phyloP scores from a whole-genome alignment of 2,113 vertebrate species.

The Alaudala cheleensis region DNA sequence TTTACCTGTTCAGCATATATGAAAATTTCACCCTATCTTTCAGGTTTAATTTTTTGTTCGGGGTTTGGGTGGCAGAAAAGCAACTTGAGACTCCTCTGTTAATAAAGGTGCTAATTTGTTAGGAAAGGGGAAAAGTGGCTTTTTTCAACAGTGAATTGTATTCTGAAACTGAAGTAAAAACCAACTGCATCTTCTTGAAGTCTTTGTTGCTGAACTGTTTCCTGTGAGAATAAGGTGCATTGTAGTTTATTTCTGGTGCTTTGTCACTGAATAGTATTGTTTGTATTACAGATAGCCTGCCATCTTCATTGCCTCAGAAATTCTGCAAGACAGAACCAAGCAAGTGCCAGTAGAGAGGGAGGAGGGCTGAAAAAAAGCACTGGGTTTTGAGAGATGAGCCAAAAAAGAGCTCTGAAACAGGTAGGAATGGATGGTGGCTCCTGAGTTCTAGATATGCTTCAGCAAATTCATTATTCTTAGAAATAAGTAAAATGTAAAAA shows the following conservation, averaged over 20 bases:
- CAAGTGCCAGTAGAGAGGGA: background rate
- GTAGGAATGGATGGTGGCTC: background rate
- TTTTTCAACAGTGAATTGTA: background rate
- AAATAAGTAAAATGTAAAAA: background rate
- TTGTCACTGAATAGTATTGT: background rate
- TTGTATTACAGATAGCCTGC: background rate
- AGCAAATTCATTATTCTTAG: background rate
- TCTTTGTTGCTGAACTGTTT: background rate
- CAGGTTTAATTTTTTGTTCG: background rate
- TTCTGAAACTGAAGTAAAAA: background rate
- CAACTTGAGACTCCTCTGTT: background rate
- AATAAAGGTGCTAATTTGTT: background rate
- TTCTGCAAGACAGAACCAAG: background rate
- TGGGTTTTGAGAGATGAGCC: background rate
- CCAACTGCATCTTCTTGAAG: background rate
- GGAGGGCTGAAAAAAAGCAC: background rate
- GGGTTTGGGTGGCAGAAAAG: rapidly evolving
- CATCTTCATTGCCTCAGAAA: background rate
- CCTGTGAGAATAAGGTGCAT: background rate
- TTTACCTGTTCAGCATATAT: background rate
- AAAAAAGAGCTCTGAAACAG: background rate
- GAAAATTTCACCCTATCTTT: background rate
- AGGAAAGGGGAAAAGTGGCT: background rate
- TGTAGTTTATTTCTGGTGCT: background rate
- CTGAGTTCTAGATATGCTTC: background rate